Evolutionary conservation across 1,140 invertebrate genomes (phyloP).

Genomic region (Brachionus plicatilis): DNA sequence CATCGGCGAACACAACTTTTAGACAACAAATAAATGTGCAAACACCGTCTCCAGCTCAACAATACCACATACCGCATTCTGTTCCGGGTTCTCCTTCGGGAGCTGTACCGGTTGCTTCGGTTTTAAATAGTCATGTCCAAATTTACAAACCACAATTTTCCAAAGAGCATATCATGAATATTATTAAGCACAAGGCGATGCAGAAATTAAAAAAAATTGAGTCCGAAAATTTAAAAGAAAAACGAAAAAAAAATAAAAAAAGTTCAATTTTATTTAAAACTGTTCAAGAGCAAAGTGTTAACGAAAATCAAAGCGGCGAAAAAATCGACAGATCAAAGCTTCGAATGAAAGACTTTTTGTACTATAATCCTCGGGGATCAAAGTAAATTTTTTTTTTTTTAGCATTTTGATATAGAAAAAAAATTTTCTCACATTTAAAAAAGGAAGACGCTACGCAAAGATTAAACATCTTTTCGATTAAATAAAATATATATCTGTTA

Average conservation of each 20-base stretch:
- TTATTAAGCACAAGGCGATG: constrained; percentile 30
- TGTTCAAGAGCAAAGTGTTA: neutral
- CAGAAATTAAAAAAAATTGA: constrained; percentile 40
- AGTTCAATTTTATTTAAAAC: constrained; percentile 21
- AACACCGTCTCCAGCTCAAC: neutral
- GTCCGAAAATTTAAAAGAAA: constrained; percentile 38
- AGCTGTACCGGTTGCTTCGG: neutral
- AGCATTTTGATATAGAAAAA: neutral
- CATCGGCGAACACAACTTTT: neutral
- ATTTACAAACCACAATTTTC: neutral
- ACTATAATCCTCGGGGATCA: neutral
- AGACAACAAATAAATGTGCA: neutral
- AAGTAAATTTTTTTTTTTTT: neutral
- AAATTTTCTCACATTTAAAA: neutral
- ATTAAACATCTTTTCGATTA: no score
- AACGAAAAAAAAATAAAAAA: constrained; percentile 7
- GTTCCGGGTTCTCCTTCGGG: neutral
- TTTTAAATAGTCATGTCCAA: neutral
- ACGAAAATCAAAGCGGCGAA: neutral
- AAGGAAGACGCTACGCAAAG: no score
- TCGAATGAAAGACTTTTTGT: constrained; percentile 38
- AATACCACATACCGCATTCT: neutral
- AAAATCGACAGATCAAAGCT: constrained; percentile 23
- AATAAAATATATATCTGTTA: no score
- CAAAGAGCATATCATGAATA: constrained; percentile 39